Evolutionary conservation across 2,797 vertebrate species (phyloP), one percentile per base, ranked within the genome.

Genomic region (Sebastes matsubarae): DNA sequence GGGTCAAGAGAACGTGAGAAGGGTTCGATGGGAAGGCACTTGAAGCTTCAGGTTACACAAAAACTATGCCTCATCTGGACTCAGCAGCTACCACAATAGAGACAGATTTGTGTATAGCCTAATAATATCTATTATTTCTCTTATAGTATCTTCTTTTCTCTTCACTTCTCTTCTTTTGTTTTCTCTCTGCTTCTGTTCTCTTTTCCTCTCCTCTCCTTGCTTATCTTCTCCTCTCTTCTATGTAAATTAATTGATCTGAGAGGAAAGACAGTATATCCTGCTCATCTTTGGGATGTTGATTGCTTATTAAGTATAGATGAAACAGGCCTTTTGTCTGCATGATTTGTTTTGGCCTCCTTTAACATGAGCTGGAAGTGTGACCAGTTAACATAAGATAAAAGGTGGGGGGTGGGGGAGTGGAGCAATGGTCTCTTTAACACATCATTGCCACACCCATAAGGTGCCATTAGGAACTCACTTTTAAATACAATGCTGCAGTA

Each of bases 351-450:
- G 71, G 79, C 77, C 75, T 85, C 69, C 13, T 81, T 87, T 88
- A 84, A 85, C 91, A 87, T 88, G 88, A 91, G 77, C 82, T 91
- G 89, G 90, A 89, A 93, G 93, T 94, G 93, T 92, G 91, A 91
- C 80, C 83, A 82, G 79, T 83, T 84, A 89, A 83, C 82, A 61
- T 61, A 24, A 82, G 86, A 93, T 85, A 87, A 90, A 83, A 89
- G 82, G 73, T 50, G 55, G 22, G 24, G 6, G 13, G 10, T 16
- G 13, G 24, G 4, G 4, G 4, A 0, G 50, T 22, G n/a, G 50
- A 11, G 20, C 50, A 54, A 11, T 54, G 50, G 20, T 54, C 50
- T 82, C 72, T 86, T 89, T 77, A 90, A 85, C 89, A 93, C 90
- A 71, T 87, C 22, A 65, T 82, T 82, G 88, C 75, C 92, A 90